Evolutionary conservation across 2,888 invertebrate species (phyloP), one percentile per base, ranked within the genome.

Genomic region (Adineta ricciae): DNA sequence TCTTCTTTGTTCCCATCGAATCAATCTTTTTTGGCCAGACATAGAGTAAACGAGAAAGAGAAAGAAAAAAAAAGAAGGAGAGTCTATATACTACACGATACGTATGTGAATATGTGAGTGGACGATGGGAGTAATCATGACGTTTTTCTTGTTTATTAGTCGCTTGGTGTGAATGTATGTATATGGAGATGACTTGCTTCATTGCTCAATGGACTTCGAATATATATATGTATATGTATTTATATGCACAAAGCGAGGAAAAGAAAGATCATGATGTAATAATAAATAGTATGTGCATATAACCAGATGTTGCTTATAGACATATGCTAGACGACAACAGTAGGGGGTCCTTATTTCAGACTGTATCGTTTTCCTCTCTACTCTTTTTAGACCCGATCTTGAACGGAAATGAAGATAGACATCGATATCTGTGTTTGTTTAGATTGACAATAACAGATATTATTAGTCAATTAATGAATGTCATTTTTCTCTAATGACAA

Each of bases 71-170:
- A 64, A 32, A 64, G 27, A 16, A 64, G 64, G 16, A 27, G 11
- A 27, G 5, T 32, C 16, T 32, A 16, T 64, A 32, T 64, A 49
- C 14, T n/a, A n/a, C n/a, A n/a, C 8, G 8, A 49, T 49, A 49
- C 14, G 19, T 50, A 16, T 32, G 16, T 32, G 14, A 27, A 14
- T 64, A 9, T 64, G 64, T 16, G 27, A 27, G 64, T 64, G 64
- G 64, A 27, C 64, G 64, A 32, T 14, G 14, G 32, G 27, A 64
- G 27, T 32, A 32, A 64, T 64, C 64, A 64, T 32, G 64, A 32
- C 64, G 64, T 64, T 64, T 64, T 64, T 64, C 27, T 64, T 64
- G 11, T 64, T 64, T 64, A 27, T 64, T 64, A 64, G 64, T 64
- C 27, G 64, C 64, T 64, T 64, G 27, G 64, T 64, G 32, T 14